Evolutionary conservation across 1,140 invertebrate species (phyloP), one percentile per base, ranked within the genome.

Genomic region (Steinernema feltiae): DNA sequence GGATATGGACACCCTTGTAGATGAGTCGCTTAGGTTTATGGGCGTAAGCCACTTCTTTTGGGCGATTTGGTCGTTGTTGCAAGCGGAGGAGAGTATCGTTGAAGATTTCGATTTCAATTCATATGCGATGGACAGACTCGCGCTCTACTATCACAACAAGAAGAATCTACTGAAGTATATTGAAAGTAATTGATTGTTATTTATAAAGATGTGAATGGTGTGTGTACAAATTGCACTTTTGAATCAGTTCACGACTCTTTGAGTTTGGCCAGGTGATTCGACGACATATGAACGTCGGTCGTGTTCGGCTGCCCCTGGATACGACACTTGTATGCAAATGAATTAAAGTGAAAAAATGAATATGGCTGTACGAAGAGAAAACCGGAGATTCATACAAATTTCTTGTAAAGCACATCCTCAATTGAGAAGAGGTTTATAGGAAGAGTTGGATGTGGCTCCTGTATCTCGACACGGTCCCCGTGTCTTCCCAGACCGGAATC

Each of bases 31-130:
- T 46, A 76, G 77, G 1, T 83, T 83, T 71, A 80, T 83, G 76
- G 76, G 82, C 17, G 72, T 84, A 17, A 74, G 74, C 21, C 76
- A 84, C 69, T 80, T 83, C 24, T 84, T 83, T 75, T 83, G 82
- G 82, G 77, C 72, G 1, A 72, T 81, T 21, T 83, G 82, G 81
- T 72, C 78, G 0, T 74, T 83, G 0, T 32, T 82, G 27, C 80
- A 82, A 63, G 82, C 75, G n/a, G 80, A 82, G 53, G 72, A 71
- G 30, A 31, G 30, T 31, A 71, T 71, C 15, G 70, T 71, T 31
- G 70, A 71, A 18, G 70, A 32, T 12, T 79, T 79, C 35, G 78
- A 74, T 27, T 79, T 77, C 46, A 63, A 69, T 24, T 63, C 76
- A 1, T 80, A 81, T 41, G 81, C 46, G 30, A 31, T 70, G 21